Percentiles rank a stretch among this genome's conserved stretches.
Evolutionary conservation across 2,797 vertebrate genomes (phyloP).

Genomic region (Lacerta agilis): DNA sequence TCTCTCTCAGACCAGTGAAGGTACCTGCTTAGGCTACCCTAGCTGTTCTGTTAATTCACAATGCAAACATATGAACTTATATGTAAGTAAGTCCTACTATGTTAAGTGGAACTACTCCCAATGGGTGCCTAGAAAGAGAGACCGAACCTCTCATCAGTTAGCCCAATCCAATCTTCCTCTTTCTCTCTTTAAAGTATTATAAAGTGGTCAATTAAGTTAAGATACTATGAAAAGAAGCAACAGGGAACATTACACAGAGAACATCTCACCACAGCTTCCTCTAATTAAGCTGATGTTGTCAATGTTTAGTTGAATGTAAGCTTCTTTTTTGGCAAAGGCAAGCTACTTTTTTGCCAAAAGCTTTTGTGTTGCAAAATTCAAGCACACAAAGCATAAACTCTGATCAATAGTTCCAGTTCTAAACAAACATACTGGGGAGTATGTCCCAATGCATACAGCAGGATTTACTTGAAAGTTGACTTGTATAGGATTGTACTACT

Average conservation of each 20-base stretch:
- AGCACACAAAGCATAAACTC: not conserved
- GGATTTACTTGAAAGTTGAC: not conserved
- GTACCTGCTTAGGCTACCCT: not conserved
- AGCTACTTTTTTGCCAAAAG: conserved; percentile 9
- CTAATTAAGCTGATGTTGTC: conserved; percentile 41
- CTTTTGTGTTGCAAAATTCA: conserved; percentile 14
- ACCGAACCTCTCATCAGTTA: not conserved
- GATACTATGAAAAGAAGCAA: conserved; percentile 19
- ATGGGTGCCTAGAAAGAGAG: not conserved
- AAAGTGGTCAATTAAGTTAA: conserved; percentile 11
- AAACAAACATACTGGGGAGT: not conserved
- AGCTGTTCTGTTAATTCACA: not conserved
- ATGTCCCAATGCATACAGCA: not conserved
- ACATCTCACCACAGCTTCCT: conserved; percentile 35
- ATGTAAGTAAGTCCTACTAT: not conserved
- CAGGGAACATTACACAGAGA: not conserved
- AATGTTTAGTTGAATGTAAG: conserved; percentile 27
- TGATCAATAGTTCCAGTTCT: not conserved
- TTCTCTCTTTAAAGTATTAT: not conserved
- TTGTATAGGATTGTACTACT: not conserved
- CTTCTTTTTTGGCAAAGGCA: conserved; percentile 7
- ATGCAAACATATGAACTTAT: not conserved
- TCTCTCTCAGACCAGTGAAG: not conserved
- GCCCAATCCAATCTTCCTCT: not conserved
- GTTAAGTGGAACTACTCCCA: not conserved